These are phyloP conservation scores for Pecten maximus DNA, from an alignment of 2,888 invertebrate genomes.

Conservation along the genomic window DNA sequence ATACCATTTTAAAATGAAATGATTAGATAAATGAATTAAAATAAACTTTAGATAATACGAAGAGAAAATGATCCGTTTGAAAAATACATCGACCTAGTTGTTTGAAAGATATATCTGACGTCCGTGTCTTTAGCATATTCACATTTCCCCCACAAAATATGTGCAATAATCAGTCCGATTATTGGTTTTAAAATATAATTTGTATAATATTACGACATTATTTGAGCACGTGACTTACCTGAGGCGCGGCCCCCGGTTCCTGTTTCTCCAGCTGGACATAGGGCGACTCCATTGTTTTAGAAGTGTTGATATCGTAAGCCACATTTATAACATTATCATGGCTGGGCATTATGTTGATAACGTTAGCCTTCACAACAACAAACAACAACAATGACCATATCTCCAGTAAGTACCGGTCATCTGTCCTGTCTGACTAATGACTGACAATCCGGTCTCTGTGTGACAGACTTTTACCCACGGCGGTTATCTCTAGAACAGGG, in stretches of 20 bases:
- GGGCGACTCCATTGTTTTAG: not conserved
- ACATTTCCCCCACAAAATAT: no score
- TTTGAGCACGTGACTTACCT: no score
- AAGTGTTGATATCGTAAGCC: not conserved
- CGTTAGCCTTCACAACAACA: not conserved
- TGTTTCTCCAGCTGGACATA: constrained; percentile 11
- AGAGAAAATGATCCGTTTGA: no score
- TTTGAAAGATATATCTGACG: no score
- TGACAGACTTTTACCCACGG: not conserved
- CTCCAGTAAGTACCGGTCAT: not conserved
- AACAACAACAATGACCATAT: not conserved
- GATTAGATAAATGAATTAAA: no score
- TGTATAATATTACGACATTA: no score
- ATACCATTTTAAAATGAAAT: no score
- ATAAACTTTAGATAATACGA: no score
- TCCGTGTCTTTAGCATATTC: no score
- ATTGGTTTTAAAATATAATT: no score
- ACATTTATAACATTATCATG: not conserved
- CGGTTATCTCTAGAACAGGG: not conserved
- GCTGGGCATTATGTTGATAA: not conserved
- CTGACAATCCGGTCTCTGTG: not conserved
- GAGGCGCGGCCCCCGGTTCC: not conserved
- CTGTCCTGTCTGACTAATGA: not conserved
- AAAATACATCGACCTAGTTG: no score
- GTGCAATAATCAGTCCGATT: no score